Conservation (phyloP, 92 coral and sea anemone genomes). For the Meandrina meandrites region DNA sequence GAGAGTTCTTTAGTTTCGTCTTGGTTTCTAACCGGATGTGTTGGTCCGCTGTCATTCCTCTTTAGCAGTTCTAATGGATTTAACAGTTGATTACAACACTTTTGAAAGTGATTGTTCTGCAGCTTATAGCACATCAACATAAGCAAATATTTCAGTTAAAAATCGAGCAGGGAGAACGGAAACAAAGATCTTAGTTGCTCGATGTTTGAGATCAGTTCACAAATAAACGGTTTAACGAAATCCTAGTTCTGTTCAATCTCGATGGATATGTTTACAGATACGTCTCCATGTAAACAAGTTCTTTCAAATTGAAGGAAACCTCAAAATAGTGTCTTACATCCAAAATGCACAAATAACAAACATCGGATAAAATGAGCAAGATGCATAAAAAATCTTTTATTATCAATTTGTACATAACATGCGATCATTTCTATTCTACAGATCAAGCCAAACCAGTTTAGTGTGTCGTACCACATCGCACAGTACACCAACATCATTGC, state of each 20-base stretch:
- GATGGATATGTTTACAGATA: no score
- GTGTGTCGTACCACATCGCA: slow-evolving; percentile 87
- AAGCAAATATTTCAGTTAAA: no score
- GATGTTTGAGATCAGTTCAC: no score
- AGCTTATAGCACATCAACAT: not conserved
- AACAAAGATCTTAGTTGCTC: no score
- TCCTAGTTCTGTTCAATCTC: no score
- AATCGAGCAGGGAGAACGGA: not conserved
- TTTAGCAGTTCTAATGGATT: not conserved
- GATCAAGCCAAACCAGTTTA: slow-evolving; percentile 81
- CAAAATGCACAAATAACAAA: not conserved
- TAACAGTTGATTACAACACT: not conserved
- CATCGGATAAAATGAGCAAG: not conserved
- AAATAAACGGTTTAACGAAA: no score
- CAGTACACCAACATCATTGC: slow-evolving; percentile 90
- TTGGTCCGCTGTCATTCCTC: not conserved
- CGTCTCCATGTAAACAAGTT: no score
- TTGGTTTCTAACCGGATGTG: not conserved
- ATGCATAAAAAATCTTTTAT: no score
- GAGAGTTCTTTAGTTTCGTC: no score
- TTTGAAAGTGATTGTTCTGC: not conserved
- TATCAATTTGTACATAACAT: not conserved
- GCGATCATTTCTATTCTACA: not conserved
- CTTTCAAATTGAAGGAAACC: no score
- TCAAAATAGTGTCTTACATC: no score